Evolutionary conservation across 1,140 invertebrate genomes (phyloP), one percentile per base, ranked within the genome.

Genomic region (Dreissena polymorpha): DNA sequence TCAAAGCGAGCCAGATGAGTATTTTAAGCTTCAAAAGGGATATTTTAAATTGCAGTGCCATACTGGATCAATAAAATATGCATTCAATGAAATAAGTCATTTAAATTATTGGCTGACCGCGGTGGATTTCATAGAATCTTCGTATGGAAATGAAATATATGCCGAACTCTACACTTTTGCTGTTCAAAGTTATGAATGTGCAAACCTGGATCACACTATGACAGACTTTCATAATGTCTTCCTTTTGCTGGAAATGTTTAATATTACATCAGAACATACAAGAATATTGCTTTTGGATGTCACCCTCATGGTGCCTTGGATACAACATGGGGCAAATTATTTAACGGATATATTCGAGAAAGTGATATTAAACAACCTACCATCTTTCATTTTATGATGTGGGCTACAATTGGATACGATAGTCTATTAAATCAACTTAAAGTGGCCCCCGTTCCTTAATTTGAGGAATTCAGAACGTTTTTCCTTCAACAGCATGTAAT

Each of bases 121-220:
- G 13, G 55, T 74, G 78, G 21, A 27, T 39, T 73, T 23, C 7
- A n/a, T 39, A 55, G 84, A 18, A 73, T 21, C 13, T n/a, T 60
- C n/a, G 21, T 51, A 0, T 57, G 79, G 13, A 3, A 53, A 10
- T 16, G 7, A 14, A 1, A 12, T 7, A 6, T 60, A 3, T 25
- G 67, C 85, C 16, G 16, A 18, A 0, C 63, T 73, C 13, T 83
- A 84, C 25, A 86, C 88, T 0, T 77, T 90, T 25, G 89, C 89
- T 27, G 68, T 90, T 3, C 63, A 78, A 63, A 74, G 91, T 25
- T 91, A 91, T 76, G 91, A 92, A 69, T 92, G 91, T 83, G 91
- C 86, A 10, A 92, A 92, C 78, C 67, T 92, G 12, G 92, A 91
- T 70, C 91, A 92, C 78, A 90, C 91, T 8, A 90, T 92, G 87